Evolutionary conservation across 2,888 invertebrate genomes (phyloP), one percentile per base, ranked within the genome.

Genomic region (Thyatira batis): DNA sequence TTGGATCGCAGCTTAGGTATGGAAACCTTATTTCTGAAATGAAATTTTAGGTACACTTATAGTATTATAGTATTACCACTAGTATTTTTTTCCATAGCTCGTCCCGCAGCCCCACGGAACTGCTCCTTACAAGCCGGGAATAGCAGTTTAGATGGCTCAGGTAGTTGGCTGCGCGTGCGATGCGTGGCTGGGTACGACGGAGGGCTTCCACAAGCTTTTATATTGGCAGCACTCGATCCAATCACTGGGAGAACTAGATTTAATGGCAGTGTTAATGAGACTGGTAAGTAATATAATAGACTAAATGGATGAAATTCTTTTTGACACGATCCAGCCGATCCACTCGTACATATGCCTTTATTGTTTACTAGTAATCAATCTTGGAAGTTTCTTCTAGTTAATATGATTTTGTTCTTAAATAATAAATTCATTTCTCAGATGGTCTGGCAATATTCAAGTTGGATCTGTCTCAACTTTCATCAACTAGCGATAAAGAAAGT

Each of bases 171-270:
- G 75, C 95, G 96, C 74, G 94, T 98, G 56, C 96, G 97, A 71
- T 98, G 98, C 84, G 94, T 96, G 56, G 94, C 96, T 0, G 98
- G 97, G 45, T 97, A 97, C 82, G 97, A 98, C 76, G 97, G 98
- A 1, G 98, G 98, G 0, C 93, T 98, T 55, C 96, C 96, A 44
- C 98, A 98, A 84, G 94, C 95, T 61, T 97, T 97, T 86, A 92
- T 96, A 51, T 87, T 98, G 55, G 97, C 97, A 82, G 97, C 97
- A 0, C 94, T 96, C 71, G 97, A 97, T 71, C 95, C 95, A 0
- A 87, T 93, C 69, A 95, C 95, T 17, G 95, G 95, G 73, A 94
- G 93, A 61, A 88, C 96, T 30, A 90, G 95, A 52, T 92, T 96
- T 61, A 96, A 96, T 78, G 92, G 94, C 65, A 95, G 94, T 65